These are phyloP conservation scores for Sciurus vulgaris DNA, from an alignment of 2,797 vertebrate species.

Conservation along the genomic window DNA sequence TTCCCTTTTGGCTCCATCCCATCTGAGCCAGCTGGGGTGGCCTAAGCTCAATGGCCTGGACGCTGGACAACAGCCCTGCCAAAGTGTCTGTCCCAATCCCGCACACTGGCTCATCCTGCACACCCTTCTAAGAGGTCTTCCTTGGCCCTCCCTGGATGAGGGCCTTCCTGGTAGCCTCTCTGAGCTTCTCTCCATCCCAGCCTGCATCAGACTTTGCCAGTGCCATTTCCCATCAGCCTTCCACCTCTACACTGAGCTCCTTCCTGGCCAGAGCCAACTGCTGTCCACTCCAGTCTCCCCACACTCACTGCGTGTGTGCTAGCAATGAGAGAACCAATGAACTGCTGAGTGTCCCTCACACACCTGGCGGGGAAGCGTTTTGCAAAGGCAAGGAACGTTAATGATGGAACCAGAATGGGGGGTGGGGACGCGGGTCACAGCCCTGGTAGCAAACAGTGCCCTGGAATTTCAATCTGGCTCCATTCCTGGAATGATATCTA, in stretches of 20 bases:
- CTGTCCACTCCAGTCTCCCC: not conserved
- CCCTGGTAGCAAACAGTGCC: not conserved
- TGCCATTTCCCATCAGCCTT: not conserved
- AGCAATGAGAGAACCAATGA: accelerated
- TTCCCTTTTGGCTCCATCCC: not conserved
- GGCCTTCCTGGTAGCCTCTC: not conserved
- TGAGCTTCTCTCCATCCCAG: not conserved
- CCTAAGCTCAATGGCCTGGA: not conserved
- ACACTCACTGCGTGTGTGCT: not conserved
- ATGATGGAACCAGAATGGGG: not conserved
- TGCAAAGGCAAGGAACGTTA: not conserved
- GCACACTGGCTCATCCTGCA: not conserved
- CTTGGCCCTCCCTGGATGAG: not conserved
- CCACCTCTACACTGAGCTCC: not conserved
- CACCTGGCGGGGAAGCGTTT: not conserved
- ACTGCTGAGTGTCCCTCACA: accelerated
- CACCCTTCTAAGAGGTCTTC: not conserved
- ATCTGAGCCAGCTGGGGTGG: not conserved
- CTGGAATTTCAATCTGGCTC: not conserved
- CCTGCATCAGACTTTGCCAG: accelerated
- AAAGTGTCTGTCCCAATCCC: accelerated
- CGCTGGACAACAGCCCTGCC: not conserved
- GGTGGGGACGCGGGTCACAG: too few species aligned
- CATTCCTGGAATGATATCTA: not conserved
- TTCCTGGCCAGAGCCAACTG: not conserved